Base-by-base conservation (phyloP, 2,797 vertebrate genomes). In the Bufotes viridis region DNA sequence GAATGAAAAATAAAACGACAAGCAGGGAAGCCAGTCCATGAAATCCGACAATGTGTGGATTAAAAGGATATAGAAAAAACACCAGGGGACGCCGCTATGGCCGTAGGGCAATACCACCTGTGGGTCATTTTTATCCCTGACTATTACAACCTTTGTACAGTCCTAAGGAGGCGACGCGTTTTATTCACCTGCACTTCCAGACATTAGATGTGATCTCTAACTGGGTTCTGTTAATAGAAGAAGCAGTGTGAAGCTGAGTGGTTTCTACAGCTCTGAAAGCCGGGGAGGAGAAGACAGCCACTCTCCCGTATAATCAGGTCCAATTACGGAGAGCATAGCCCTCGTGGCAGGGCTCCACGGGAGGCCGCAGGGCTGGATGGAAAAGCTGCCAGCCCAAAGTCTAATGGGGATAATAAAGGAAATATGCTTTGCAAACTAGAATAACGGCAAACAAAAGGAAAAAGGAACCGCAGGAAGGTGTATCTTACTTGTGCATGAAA, bases 391-490 rank as follows among this genome's bases (percentile, higher is more conserved):
- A 87, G 80, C 70, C 86, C 86, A 65, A 87, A 82, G 79, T 87
- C 86, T 87, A 72, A 76, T 82, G 86, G 86, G 80, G 42, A 87
- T 87, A 87, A 82, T 87, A 87, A 87, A 67, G 80, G 42, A 82
- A 82, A 87, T 87, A 61, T 82, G 58, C 58, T 82, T 75, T 76
- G 80, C 86, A 81, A 61, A 87, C 22, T 82, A 87, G 34, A 57
- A 82, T 8, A 69, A 65, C 84, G 34, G 74, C 74, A 87, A 76
- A 65, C 79, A 87, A 82, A 87, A 87, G 20, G 13, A 60, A 74
- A 70, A 60, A 57, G 18, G 85, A 74, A 87, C 67, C 78, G 65
- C 69, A 81, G 72, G 49, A 81, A 82, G 86, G 86, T 86, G 78
- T 7, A 80, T 57, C 72, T 53, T 53, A 85, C 83, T 76, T 58